Evolutionary conservation across 2,113 vertebrate genomes (phyloP).

Genomic region (Progne subis): DNA sequence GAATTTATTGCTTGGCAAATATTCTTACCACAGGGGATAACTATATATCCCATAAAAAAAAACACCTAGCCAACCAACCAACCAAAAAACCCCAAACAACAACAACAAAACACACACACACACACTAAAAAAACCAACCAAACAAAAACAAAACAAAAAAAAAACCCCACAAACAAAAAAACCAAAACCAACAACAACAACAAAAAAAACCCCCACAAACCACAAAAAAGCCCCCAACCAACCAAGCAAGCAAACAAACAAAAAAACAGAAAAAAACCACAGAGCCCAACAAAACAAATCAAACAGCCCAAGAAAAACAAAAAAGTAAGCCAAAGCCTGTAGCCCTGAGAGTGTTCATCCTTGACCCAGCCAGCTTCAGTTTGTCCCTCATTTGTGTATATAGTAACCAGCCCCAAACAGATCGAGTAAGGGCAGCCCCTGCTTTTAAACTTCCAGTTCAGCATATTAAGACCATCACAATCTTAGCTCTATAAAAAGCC

Average conservation of each 20-base stretch:
- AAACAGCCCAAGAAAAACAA: background rate
- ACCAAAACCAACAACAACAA: no score
- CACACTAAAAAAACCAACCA: background rate
- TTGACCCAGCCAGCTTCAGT: background rate
- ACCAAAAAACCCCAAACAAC: background rate
- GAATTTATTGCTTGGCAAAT: background rate
- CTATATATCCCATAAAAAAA: no score
- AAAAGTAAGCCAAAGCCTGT: background rate
- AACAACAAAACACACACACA: background rate
- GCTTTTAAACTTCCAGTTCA: background rate
- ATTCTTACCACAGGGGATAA: background rate
- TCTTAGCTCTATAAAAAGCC: slow-evolving; percentile 53
- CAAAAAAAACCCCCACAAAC: no score
- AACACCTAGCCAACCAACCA: background rate
- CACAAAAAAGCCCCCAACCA: no score
- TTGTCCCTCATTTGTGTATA: background rate
- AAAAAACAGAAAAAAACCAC: background rate
- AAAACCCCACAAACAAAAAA: no score
- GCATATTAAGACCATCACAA: background rate
- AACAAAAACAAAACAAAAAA: background rate
- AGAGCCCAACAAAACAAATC: background rate
- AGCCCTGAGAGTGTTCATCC: background rate
- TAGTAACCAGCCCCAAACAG: slow-evolving; percentile 3
- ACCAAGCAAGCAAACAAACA: no score
- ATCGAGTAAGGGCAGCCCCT: background rate